Conservation (phyloP, 2,888 invertebrate genomes). For the Lasiommata megera region DNA sequence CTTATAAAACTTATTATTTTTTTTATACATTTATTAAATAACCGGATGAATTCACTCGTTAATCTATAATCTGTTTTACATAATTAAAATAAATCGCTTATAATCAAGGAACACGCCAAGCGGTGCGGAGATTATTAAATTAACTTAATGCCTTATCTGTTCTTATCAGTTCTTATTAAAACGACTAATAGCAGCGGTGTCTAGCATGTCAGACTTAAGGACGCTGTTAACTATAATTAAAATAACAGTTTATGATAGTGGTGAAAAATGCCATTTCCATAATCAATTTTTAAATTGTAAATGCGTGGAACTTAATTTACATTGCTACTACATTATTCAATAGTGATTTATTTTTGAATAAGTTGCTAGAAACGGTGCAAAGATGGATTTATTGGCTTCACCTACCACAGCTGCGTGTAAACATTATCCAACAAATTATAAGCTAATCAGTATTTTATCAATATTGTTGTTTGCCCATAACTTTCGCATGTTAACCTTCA, state of each 20-base stretch:
- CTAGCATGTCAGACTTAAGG: conserved; percentile 4
- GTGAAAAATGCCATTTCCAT: background rate
- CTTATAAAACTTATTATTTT: no score
- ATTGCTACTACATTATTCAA: no score
- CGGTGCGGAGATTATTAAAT: conserved; percentile 26
- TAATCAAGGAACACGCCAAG: conserved; percentile 11
- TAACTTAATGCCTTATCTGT: conserved; percentile 26
- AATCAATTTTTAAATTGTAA: conserved; percentile 1
- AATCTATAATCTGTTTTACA: conserved; percentile 24
- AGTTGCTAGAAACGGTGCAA: no score
- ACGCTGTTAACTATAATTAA: conserved; percentile 7
- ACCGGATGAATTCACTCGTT: conserved; percentile 22
- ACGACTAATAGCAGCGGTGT: conserved; percentile 15
- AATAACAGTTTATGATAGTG: background rate
- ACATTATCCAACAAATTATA: no score
- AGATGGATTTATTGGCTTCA: no score
- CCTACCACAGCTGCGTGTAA: no score
- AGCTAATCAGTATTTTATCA: no score
- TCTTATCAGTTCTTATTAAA: conserved; percentile 27
- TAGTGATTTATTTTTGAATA: no score
- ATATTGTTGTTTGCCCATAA: no score
- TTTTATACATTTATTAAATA: background rate
- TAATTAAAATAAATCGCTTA: conserved; percentile 28
- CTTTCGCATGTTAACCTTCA: no score
- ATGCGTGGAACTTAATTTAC: no score